Evolutionary conservation across 2,888 invertebrate species (phyloP), one percentile per base, ranked within the genome.

Genomic region (Leucophenga montana): DNA sequence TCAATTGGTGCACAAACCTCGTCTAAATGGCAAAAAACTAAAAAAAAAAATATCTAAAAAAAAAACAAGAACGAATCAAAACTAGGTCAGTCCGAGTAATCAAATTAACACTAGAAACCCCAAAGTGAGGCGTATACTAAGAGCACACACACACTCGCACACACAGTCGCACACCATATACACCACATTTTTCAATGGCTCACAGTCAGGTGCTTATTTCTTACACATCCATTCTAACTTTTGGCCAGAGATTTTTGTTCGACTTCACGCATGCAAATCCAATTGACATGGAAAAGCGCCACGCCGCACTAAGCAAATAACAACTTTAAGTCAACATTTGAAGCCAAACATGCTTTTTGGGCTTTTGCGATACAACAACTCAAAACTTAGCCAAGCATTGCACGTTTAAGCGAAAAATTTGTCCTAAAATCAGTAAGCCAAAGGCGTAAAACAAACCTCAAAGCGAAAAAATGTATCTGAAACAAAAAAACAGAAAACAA

Each of bases 391-490:
- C 48, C 62, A 64, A 64, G 22, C 62, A 18, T 20, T 9, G 8
- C 62, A 64, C 62, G 62, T 64, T 46, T 39, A 46, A 46, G 20
- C 20, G 46, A 46, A 64, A 64, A 64, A 64, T 46, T 64, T 64
- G 46, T 46, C 62, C 27, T 64, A 20, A 48, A n/a, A 50, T 50
- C 18, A 46, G 11, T 48, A 18, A 33, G n/a, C 46, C 18, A 20
- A 64, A 64, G 59, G 59, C 59, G 31, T 59, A 59, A 31, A 59
- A 59, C n/a, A n/a, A n/a, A n/a, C n/a, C n/a, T n/a, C n/a, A n/a
- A n/a, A n/a, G n/a, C n/a, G n/a, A n/a, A n/a, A n/a, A n/a, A n/a
- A n/a, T n/a, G n/a, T n/a, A 59, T n/a, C 3, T n/a, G n/a, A n/a
- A 33, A 31, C 18, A n/a, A 33, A 59, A 33, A 59, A 11, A 16